Evolutionary conservation across 2,113 vertebrate species (phyloP), one percentile per base, ranked within the genome.

Genomic region (Acrocephalus arundinaceus): DNA sequence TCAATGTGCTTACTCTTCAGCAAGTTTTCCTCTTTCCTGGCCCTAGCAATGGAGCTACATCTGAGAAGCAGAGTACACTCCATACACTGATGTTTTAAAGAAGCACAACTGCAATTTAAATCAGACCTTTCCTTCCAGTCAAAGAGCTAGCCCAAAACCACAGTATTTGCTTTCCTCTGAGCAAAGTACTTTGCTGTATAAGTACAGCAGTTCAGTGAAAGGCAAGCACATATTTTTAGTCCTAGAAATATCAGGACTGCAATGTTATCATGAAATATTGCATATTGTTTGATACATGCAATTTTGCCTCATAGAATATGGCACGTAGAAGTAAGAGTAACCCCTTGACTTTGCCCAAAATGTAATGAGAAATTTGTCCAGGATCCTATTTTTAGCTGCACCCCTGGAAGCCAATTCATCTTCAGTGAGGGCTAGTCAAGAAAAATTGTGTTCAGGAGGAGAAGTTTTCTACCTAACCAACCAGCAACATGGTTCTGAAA

Each of bases 361-460:
- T 31, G 2, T 54, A 73, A 75, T 24, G 72, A 86, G n/a, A 78
- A 85, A 51, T 85, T 65, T 90, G 13, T 62, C 21, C 52, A 68
- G 30, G 9, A 17, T 89, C 54, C 80, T 94, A 86, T 89, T 95
- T 93, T 95, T 81, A 92, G 46, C 35, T 51, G 30, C 59, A 75
- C 25, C 59, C 65, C 63, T 71, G 28, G 20, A 31, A 93, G 41
- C 11, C 94, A 89, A 87, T 91, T 73, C 52, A 73, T 76, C 57
- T 19, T 77, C 89, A 81, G 27, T 48, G 55, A 91, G 82, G 16
- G 37, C 16, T 91, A 87, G 23, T 85, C 39, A 77, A 85, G 49
- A 86, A 94, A 90, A 94, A 55, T 23, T 68, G 57, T 86, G 68
- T 66, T 39, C 59, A 72, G 46, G 31, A 82, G 23, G 49, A 87